Base-by-base conservation (phyloP, 2,888 invertebrate genomes). In the Orchesellides sinensis region DNA sequence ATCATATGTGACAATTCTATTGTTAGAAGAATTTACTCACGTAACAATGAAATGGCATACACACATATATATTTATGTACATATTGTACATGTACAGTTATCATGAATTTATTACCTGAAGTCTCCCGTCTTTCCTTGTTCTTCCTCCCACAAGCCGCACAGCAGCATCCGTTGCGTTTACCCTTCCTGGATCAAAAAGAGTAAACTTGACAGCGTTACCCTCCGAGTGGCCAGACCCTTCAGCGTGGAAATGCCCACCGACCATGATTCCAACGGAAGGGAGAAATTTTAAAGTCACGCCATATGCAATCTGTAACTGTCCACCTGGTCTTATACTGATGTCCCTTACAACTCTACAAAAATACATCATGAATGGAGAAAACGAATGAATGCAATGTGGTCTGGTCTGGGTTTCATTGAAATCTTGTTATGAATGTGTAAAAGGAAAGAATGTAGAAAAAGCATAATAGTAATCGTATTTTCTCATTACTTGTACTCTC, bases 191-290 rank as follows among this genome's bases (percentile, higher is more conserved):
- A 65, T 88, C 88, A 78, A 86, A 87, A 12, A 88, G 80, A n/a
- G 88, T 88, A 49, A 88, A 88, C 32, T 88, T 87, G 4, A 89
- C 88, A 40, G 78, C 63, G 27, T 84, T 84, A 8, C 87, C 88
- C 25, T 88, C 86, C 6, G 84, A 66, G 52, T 88, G 87, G 14
- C 79, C 87, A 83, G 83, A 87, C 47, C 89, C 88, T 77, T 88
- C 89, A 0, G 96, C 96, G 88, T 96, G 96, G 56, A 98, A 90
- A 90, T 94, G 94, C 0, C 98, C 98, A 52, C 98, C 98, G 1
- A 99, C 95, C 94, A 99, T 96, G 92, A 99, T 96, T 8, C 98
- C 98, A 73, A 99, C 94, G 25, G 96, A 94, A 0, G 98, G 96
- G 73, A 96, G 96, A 90, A 99, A 99, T 86, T 92, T 90, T 17